Conservation (phyloP, 2,797 vertebrate genomes). For the Arnoldichthys spilopterus region DNA sequence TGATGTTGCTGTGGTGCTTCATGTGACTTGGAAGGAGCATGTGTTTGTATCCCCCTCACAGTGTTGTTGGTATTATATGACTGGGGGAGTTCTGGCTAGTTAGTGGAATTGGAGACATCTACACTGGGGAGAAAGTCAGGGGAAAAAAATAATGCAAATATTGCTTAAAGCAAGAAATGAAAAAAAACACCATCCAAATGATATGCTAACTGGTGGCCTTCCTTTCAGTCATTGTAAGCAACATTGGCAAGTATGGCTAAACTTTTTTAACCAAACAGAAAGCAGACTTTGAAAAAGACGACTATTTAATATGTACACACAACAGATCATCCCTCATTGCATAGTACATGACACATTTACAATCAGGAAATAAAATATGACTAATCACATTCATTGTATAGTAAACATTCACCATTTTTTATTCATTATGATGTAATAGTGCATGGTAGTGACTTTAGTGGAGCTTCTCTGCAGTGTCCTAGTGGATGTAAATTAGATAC, state of each 20-base stretch:
- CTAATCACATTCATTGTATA: neutral
- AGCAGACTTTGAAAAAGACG: too few relatives aligned
- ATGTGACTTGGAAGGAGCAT: too few relatives aligned
- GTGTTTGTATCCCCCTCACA: too few relatives aligned
- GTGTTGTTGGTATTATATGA: too few relatives aligned
- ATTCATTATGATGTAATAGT: neutral
- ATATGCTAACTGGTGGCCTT: neutral
- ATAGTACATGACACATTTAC: neutral
- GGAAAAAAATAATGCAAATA: neutral
- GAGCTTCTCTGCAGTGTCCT: conserved; percentile 2
- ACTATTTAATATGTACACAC: too few relatives aligned
- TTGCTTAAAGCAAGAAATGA: neutral
- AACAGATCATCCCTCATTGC: neutral
- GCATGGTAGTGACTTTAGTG: conserved; percentile 11
- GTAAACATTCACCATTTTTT: neutral
- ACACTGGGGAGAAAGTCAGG: too few relatives aligned
- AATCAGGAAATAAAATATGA: neutral
- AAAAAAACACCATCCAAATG: neutral
- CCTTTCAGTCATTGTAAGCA: too few relatives aligned
- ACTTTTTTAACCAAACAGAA: too few relatives aligned
- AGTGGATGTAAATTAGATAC: neutral
- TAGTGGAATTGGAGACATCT: too few relatives aligned
- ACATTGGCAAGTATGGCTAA: too few relatives aligned
- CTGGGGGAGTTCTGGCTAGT: too few relatives aligned
- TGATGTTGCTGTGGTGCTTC: too few relatives aligned